phyloP scores from a whole-genome alignment of 2,113 vertebrate species.

The Diadophis punctatus region DNA sequence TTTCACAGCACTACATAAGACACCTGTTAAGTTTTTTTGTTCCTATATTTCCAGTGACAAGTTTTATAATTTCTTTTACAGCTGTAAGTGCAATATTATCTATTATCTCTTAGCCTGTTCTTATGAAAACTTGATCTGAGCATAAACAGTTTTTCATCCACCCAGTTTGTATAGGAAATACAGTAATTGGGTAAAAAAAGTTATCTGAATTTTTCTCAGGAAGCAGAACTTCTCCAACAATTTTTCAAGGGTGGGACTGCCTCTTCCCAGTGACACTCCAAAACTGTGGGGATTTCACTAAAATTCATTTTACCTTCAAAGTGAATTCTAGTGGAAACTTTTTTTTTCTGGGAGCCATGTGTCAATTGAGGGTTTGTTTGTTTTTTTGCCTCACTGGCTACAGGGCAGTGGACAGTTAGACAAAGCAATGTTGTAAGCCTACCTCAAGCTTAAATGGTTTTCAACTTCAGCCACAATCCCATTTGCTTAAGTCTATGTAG shows the following conservation, averaged over 20 bases:
- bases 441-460: background rate
- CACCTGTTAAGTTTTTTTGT: conserved; percentile 55
- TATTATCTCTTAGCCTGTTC: background rate
- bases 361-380: no score
- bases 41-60: conserved; percentile 74
- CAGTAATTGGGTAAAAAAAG: background rate
- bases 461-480: background rate
- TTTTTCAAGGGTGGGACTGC: background rate
- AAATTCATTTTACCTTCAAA: background rate
- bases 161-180: background rate
- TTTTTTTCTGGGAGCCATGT: background rate
- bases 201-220: background rate
- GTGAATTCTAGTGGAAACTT: background rate
- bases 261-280: background rate
- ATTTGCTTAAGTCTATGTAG: background rate
- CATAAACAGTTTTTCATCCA: background rate
- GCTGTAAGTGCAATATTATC: conserved; percentile 47
- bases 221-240: background rate
- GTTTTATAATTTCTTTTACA: conserved; percentile 57
- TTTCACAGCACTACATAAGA: accelerated
- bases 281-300: background rate
- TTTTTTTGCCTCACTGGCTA: background rate
- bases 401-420: background rate
- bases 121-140: background rate
- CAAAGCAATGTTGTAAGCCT: background rate